Percentiles rank a stretch among this genome's conserved stretches.
These are phyloP conservation scores for Chironomus tepperi DNA, from an alignment of 1,140 invertebrate species.

Conservation along the genomic window DNA sequence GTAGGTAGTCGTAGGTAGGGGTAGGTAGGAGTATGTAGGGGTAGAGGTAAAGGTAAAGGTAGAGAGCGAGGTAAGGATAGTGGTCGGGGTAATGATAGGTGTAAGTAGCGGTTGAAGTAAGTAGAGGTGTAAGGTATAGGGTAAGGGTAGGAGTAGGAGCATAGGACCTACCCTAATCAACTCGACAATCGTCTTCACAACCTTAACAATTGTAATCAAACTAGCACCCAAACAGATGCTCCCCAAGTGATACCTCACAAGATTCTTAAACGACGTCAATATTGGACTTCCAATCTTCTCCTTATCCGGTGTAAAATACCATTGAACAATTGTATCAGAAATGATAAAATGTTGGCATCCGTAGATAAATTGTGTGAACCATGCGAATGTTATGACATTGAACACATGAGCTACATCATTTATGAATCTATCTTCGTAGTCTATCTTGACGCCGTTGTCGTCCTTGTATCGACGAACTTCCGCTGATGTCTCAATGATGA, in stretches of 20 bases:
- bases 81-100: too few relatives aligned
- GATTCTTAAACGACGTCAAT: conserved; percentile 44
- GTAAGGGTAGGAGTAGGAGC: too few relatives aligned
- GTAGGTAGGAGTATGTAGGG: too few relatives aligned
- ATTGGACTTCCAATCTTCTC: conserved; percentile 49
- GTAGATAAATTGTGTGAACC: conserved; percentile 63
- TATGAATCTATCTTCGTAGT: neutral
- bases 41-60: too few relatives aligned
- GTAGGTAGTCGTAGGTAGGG: too few relatives aligned
- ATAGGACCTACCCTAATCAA: conserved; percentile 32
- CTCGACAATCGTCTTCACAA: conserved; percentile 50
- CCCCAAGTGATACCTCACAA: conserved; percentile 63
- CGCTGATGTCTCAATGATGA: conserved; percentile 39
- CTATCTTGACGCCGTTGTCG: neutral
- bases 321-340: conserved; percentile 60
- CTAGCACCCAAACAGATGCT: conserved; percentile 68
- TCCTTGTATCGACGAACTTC: conserved; percentile 28
- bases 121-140: too few relatives aligned
- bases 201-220: conserved; percentile 59
- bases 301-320: conserved; percentile 72
- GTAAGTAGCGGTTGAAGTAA: too few relatives aligned
- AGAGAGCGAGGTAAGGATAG: too few relatives aligned
- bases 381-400: conserved; percentile 58
- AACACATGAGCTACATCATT: conserved; percentile 49
- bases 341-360: conserved; percentile 71